phyloP scores from a whole-genome alignment of 2,888 invertebrate genomes.

The Autographa gamma region DNA sequence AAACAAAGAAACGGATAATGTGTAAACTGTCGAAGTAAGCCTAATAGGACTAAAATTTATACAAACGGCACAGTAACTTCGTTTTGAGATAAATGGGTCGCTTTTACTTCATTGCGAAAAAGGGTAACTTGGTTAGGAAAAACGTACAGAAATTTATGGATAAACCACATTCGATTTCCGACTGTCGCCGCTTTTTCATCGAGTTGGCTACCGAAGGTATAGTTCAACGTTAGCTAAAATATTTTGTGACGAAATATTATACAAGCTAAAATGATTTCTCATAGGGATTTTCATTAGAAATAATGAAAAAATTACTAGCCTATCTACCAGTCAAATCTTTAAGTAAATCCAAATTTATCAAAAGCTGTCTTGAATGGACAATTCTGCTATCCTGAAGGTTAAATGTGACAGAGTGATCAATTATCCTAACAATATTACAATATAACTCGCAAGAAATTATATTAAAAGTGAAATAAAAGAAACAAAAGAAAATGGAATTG shows the following conservation, averaged over 20 bases:
- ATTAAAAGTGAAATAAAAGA: too few relatives aligned
- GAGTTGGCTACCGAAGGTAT: neutral
- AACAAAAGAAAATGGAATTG: neutral
- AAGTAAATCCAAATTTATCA: neutral
- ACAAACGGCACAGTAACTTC: neutral
- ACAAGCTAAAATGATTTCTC: neutral
- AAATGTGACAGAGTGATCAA: neutral
- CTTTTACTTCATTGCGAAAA: neutral
- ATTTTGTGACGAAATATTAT: neutral
- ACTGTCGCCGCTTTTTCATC: neutral
- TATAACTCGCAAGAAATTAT: neutral
- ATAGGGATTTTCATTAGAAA: neutral
- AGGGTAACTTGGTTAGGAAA: neutral
- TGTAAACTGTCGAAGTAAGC: conserved; percentile 9
- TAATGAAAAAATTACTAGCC: neutral
- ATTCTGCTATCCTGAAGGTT: neutral
- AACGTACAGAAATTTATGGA: neutral
- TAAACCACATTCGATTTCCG: neutral
- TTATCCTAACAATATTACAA: neutral
- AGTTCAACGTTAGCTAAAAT: neutral
- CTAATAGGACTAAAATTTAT: neutral
- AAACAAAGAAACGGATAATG: conserved; percentile 15
- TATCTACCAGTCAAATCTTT: neutral
- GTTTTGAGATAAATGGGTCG: neutral
- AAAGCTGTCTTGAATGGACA: too few relatives aligned